Evolutionary conservation across 2,113 vertebrate genomes (phyloP), one percentile per base, ranked within the genome.

Genomic region (Piaya cayana): DNA sequence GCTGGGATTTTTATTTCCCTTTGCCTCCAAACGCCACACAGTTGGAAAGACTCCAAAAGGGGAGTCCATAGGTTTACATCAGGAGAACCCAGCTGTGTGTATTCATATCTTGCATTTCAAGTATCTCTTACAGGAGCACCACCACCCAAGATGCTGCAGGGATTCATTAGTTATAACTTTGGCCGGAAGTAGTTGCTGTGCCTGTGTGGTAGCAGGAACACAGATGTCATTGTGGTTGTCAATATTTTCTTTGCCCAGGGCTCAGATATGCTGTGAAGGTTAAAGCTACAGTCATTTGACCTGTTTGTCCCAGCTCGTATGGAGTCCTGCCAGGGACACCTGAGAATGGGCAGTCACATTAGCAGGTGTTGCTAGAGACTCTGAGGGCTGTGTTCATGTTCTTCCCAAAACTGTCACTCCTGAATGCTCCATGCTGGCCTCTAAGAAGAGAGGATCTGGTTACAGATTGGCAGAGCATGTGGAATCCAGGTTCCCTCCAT

Each of bases 1-100:
- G 98, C 81, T 56, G 86, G 77, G 70, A 85, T 55, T 71, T 86
- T 37, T 45, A 71, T 90, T 95, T 92, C 90, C 76, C 32, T 29
- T 86, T 62, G 77, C 39, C 74, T 94, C 69, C 21, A 68, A n/a
- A 58, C 8, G 2, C 68, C 45, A 30, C 67, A 25, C 60, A 96
- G 90, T 92, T 89, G 96, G 96, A 91, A 97, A 84, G 34, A 23
- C 36, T 86, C 76, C 68, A 62, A 27, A 56, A 49, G 14, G 6
- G 47, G 82, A 64, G 80, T 39, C 68, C 6, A 2, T 58, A 52
- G 22, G 45, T 90, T 86, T 45, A 50, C 15, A 74, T 34, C 0
- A 0, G 68, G 49, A 79, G 64, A 94, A 89, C 50, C 39, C 55
- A 79, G 53, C 37, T 88, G 47, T 63, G 70, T 55, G 43, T 58